A percentile compares a stretch with the other conserved stretches of the same genome.
Evolutionary conservation across 2,113 vertebrate species (phyloP).

Genomic region (Vireo altiloquus): DNA sequence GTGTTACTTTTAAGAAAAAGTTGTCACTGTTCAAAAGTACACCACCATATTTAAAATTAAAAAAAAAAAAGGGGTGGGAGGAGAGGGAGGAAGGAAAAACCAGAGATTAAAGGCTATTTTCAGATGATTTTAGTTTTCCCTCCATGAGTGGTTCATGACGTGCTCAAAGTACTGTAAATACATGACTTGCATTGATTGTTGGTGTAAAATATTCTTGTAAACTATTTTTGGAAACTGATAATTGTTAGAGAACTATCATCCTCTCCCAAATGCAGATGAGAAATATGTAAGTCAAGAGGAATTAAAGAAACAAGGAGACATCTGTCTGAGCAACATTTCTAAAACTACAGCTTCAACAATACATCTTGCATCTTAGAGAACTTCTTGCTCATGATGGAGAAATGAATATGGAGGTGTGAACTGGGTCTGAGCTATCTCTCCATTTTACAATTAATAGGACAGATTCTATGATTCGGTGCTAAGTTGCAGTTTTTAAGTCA

Average conservation of each 20-base stretch:
- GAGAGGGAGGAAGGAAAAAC: background rate
- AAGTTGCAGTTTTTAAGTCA: background rate
- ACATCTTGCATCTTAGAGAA: background rate
- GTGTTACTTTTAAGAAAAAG: background rate
- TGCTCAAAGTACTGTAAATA: background rate
- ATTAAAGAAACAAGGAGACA: background rate
- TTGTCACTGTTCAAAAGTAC: background rate
- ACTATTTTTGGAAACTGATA: background rate
- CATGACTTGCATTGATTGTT: background rate
- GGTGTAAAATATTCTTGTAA: background rate
- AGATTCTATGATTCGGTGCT: background rate
- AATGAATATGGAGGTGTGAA: background rate
- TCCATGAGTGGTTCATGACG: background rate
- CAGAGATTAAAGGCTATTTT: background rate
- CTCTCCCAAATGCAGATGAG: background rate
- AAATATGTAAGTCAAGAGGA: background rate
- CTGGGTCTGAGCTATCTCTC: background rate
- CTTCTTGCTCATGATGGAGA: background rate
- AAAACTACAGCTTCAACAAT: background rate
- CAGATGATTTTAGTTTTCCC: background rate
- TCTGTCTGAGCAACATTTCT: background rate
- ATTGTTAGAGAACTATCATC: background rate
- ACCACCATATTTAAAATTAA: background rate
- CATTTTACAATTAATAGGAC: background rate
- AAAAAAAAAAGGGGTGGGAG: rapidly evolving